phyloP scores from a whole-genome alignment of 2,113 vertebrate species.

The Beaufortia kweichowensis region DNA sequence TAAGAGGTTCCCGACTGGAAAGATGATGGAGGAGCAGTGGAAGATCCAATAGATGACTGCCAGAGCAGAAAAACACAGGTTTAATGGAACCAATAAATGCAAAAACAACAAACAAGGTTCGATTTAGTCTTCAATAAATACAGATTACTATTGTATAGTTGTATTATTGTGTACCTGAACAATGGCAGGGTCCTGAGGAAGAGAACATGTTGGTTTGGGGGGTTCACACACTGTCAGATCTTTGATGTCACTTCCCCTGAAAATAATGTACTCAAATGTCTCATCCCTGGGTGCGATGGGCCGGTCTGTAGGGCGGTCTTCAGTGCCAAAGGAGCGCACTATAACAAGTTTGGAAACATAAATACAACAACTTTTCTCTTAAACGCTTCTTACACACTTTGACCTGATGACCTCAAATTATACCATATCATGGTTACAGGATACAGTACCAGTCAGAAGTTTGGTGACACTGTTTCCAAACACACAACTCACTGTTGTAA shows the following conservation, averaged over 20 bases:
- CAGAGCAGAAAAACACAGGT: background rate
- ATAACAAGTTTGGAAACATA: background rate
- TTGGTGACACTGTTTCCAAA: too few relatives aligned
- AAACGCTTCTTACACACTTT: too few relatives aligned
- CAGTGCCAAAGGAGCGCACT: constrained; percentile 96
- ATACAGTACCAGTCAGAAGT: too few relatives aligned
- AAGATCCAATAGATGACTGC: constrained; percentile 90
- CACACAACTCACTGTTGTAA: too few relatives aligned
- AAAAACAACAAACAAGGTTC: too few relatives aligned
- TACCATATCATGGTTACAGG: too few relatives aligned
- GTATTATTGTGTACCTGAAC: constrained; percentile 81
- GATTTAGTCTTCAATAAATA: too few relatives aligned
- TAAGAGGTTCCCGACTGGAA: constrained; percentile 89
- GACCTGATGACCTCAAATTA: too few relatives aligned
- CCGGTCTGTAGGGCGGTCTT: constrained; percentile 92
- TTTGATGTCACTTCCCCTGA: constrained; percentile 97
- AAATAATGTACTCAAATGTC: constrained; percentile 97
- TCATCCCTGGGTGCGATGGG: constrained; percentile 95
- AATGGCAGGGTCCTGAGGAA: constrained; percentile 96
- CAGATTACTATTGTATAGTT: background rate
- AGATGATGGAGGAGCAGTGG: constrained; percentile 73
- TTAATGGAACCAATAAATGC: too few relatives aligned
- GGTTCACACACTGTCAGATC: constrained; percentile 97
- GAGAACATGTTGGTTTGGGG: constrained; percentile 81
- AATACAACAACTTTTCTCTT: too few relatives aligned